Evolutionary conservation across 2,113 vertebrate genomes (phyloP).

Genomic region (Sylvilagus bachmani): DNA sequence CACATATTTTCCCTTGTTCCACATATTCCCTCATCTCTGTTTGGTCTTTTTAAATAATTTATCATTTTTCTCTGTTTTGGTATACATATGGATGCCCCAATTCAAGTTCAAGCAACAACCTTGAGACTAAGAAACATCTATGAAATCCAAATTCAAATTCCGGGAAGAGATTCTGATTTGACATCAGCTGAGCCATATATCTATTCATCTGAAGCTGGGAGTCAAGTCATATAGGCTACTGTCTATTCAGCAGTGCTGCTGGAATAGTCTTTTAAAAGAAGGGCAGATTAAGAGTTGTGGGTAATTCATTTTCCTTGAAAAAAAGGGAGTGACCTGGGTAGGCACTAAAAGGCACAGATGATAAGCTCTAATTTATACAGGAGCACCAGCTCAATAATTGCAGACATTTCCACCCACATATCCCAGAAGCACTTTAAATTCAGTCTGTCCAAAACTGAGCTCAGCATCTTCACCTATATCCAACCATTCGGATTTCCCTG

Average conservation of each 20-base stretch:
- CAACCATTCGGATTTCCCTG: background rate
- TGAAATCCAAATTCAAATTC: slow-evolving; percentile 1
- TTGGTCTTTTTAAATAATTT: background rate
- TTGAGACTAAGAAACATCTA: background rate
- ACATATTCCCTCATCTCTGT: background rate
- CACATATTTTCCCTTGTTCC: background rate
- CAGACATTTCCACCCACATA: background rate
- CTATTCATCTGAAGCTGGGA: background rate
- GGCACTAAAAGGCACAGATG: background rate
- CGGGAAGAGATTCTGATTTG: background rate
- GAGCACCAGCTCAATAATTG: background rate
- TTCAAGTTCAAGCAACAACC: background rate
- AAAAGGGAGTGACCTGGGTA: background rate
- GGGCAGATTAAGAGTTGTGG: background rate
- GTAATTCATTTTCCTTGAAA: background rate
- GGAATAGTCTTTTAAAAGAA: background rate
- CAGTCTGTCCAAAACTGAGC: background rate
- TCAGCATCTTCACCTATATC: background rate
- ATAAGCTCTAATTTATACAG: background rate
- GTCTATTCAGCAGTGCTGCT: background rate
- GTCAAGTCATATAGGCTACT: background rate
- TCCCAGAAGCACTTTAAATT: background rate
- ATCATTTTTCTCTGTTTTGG: background rate
- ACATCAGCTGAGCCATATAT: background rate
- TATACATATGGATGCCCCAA: background rate